phyloP scores from a whole-genome alignment of 2,888 invertebrate species.

The Troilus luridus region DNA sequence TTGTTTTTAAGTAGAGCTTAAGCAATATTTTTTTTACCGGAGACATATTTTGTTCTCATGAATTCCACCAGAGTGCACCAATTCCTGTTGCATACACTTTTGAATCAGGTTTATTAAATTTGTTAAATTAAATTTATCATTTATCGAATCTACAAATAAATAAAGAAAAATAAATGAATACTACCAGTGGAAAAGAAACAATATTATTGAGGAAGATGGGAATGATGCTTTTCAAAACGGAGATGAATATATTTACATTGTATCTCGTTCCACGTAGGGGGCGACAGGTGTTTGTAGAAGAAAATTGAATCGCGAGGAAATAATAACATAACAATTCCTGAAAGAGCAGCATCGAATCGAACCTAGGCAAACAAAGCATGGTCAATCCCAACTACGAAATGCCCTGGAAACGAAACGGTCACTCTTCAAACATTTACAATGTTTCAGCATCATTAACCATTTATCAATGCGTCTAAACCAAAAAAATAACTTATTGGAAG shows the following conservation, averaged over 20 bases:
- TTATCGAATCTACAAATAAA: background rate
- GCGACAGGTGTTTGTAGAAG: conserved; percentile 7
- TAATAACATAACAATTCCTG: background rate
- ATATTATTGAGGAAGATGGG: background rate
- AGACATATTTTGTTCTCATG: too few relatives aligned
- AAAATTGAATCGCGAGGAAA: background rate
- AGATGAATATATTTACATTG: conserved; percentile 11
- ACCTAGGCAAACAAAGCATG: background rate
- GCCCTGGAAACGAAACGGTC: background rate
- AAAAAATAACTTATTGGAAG: background rate
- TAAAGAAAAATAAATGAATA: background rate
- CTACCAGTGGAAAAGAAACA: background rate
- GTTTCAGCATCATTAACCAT: background rate
- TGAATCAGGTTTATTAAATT: too few relatives aligned
- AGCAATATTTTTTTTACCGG: too few relatives aligned
- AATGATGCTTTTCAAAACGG: background rate
- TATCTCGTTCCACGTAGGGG: background rate
- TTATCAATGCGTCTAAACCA: background rate
- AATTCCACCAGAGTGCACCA: too few relatives aligned
- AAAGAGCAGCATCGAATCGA: background rate
- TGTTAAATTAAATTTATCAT: too few relatives aligned
- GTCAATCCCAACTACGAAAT: too few relatives aligned
- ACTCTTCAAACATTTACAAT: background rate
- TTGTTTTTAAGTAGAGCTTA: too few relatives aligned
- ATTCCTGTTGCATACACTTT: too few relatives aligned